Evolutionary conservation across 2,113 vertebrate genomes (phyloP).

Genomic region (Meles meles): DNA sequence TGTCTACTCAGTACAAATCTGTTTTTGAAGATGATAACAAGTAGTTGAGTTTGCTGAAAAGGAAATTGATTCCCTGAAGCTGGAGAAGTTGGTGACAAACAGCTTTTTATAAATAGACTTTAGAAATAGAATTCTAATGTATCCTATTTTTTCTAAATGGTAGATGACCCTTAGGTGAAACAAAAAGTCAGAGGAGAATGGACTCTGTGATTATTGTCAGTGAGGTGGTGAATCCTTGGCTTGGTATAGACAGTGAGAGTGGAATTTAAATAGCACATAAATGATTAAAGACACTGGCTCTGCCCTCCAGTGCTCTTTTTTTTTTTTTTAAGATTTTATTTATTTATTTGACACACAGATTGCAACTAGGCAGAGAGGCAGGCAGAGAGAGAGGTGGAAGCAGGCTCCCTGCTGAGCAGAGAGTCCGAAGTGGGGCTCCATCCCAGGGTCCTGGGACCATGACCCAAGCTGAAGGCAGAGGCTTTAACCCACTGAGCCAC

Average conservation of each 20-base stretch:
- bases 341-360: too few relatives aligned
- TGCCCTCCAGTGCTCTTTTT: not conserved
- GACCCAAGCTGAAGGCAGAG: too few relatives aligned
- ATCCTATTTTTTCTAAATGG: conserved; percentile 12
- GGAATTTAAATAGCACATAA: not conserved
- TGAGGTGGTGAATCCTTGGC: not conserved
- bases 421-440: too few relatives aligned
- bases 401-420: too few relatives aligned
- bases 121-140: conserved; percentile 12
- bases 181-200: not conserved
- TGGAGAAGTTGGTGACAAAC: conserved; percentile 37
- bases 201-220: not conserved
- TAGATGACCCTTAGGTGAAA: conserved; percentile 5
- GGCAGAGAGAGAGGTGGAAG: too few relatives aligned
- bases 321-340: too few relatives aligned
- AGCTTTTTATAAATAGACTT: conserved; percentile 32
- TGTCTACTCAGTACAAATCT: conserved; percentile 27
- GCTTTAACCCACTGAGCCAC: too few relatives aligned
- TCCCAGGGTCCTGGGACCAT: too few relatives aligned
- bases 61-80: conserved; percentile 19
- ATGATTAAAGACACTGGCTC: not conserved
- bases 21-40: conserved; percentile 44
- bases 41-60: conserved; percentile 35
- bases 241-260: not conserved
- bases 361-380: too few relatives aligned